Evolutionary conservation across 2,797 vertebrate species (phyloP).

Genomic region (Tympanoctomys barrerae): DNA sequence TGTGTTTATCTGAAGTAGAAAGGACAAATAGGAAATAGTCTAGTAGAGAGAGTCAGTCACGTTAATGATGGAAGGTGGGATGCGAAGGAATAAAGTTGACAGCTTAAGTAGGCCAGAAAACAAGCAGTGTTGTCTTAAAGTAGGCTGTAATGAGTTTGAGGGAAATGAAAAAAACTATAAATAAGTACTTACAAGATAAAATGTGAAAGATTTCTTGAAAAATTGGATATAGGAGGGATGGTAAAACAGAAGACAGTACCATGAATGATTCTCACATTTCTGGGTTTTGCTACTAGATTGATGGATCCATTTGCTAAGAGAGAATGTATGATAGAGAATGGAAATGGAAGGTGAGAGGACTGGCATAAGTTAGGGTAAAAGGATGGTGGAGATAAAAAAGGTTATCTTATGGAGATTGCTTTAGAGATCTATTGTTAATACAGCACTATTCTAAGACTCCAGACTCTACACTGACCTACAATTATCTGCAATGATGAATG

Average conservation of each 20-base stretch:
- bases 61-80: neutral
- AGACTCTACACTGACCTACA: neutral
- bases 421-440: neutral
- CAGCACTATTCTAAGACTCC: conserved; percentile 1
- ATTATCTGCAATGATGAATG: conserved; percentile 70
- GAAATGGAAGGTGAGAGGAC: neutral
- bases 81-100: neutral
- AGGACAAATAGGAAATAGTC: neutral
- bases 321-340: neutral
- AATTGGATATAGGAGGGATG: neutral
- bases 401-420: neutral
- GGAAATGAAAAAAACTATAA: neutral
- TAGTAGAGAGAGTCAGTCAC: neutral
- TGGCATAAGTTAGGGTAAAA: neutral
- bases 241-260: neutral
- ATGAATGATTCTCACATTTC: neutral
- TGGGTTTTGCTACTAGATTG: neutral
- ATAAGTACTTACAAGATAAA: conserved; percentile 26
- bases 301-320: neutral
- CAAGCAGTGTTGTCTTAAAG: neutral
- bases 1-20: neutral
- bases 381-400: neutral
- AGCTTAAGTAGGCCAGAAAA: neutral
- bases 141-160: neutral
- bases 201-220: neutral